phyloP scores from a whole-genome alignment of 2,888 invertebrate genomes.

The Proisotoma minuta region DNA sequence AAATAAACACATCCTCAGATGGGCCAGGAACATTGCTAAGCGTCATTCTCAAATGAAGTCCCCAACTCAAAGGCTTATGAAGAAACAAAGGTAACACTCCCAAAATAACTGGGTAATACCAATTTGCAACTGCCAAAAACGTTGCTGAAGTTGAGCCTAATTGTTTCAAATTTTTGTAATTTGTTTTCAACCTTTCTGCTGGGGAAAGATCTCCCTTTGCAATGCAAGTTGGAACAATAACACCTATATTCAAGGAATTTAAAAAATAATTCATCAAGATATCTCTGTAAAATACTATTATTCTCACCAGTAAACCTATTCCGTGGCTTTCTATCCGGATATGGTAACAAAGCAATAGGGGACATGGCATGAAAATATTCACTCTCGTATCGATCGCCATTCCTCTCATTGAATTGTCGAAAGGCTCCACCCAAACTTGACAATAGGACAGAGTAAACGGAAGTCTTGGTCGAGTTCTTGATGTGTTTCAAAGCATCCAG shows the following conservation, averaged over 20 bases:
- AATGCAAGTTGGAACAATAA: conserved; percentile 33
- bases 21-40: conserved; percentile 38
- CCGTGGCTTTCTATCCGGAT: conserved; percentile 38
- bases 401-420: conserved; percentile 25
- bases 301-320: conserved; percentile 45
- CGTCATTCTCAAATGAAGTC: conserved; percentile 19
- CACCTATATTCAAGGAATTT: too few relatives aligned
- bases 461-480: conserved; percentile 32
- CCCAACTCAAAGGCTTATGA: conserved; percentile 16
- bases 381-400: neutral
- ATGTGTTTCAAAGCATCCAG: conserved; percentile 37
- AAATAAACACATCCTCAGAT: conserved; percentile 24
- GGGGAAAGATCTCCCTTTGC: conserved; percentile 16
- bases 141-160: conserved; percentile 3
- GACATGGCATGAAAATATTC: conserved; percentile 35
- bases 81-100: conserved; percentile 28
- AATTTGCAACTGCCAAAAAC: conserved; percentile 1
- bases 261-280: too few relatives aligned
- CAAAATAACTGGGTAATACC: conserved; percentile 18
- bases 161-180: conserved; percentile 12
- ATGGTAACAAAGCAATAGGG: conserved; percentile 42
- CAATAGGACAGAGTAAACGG: conserved; percentile 39
- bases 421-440: conserved; percentile 37
- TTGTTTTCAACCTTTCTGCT: conserved; percentile 24
- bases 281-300: too few relatives aligned